phyloP scores from a whole-genome alignment of 2,797 vertebrate genomes.

The Rhyacichthys aspro region DNA sequence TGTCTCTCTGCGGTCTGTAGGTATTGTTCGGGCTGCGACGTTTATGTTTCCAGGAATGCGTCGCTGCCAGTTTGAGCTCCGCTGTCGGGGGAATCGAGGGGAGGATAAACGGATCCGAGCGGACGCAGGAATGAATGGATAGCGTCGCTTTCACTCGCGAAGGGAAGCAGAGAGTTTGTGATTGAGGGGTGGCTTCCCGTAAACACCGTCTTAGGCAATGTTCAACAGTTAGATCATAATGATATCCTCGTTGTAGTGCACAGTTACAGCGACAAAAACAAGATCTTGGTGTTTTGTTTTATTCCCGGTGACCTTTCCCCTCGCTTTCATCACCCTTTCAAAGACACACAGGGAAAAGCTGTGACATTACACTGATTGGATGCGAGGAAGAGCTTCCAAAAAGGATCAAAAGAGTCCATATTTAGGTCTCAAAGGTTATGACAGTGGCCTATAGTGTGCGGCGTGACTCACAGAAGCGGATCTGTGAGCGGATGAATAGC shows the following conservation, averaged over 20 bases:
- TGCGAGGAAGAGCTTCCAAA: constrained; percentile 20
- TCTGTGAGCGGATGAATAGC: constrained; percentile 18
- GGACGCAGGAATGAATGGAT: constrained; percentile 38
- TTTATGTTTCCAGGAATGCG: constrained; percentile 54
- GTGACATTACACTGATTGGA: constrained; percentile 48
- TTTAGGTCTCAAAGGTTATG: constrained; percentile 36
- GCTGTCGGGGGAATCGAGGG: constrained; percentile 52
- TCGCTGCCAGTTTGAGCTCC: constrained; percentile 49
- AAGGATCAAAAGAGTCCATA: constrained; percentile 43
- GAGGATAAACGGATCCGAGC: constrained; percentile 44
- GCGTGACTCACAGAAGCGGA: constrained; percentile 30
- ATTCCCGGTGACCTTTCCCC: constrained; percentile 38
- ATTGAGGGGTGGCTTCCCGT: constrained; percentile 33
- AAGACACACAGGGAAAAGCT: constrained; percentile 28
- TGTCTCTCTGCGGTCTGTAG: constrained; percentile 45
- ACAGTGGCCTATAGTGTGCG: constrained; percentile 6
- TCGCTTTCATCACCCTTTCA: constrained; percentile 27
- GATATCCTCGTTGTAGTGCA: not conserved
- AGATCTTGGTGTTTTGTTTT: not conserved
- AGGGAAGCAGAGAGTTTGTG: constrained; percentile 3
- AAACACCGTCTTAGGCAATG: constrained; percentile 32
- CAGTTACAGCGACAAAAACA: not conserved
- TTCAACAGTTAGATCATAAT: constrained; percentile 27
- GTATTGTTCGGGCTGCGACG: constrained; percentile 52
- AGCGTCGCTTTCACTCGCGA: constrained; percentile 30